These are phyloP conservation scores for Hydropsyche tenuis DNA, from an alignment of 1,140 invertebrate genomes.

Conservation along the genomic window DNA sequence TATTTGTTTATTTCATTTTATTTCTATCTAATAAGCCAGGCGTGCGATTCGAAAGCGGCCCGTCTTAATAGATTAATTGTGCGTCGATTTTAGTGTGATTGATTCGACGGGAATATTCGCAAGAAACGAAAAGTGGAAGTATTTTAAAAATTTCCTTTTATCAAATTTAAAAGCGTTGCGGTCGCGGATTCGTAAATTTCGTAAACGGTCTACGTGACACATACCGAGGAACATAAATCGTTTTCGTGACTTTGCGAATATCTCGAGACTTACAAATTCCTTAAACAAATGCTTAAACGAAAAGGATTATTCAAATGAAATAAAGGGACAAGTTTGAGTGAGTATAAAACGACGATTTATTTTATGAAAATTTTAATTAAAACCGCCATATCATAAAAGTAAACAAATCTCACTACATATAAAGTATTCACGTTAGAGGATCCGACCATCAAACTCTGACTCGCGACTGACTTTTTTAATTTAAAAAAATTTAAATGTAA, in stretches of 20 bases:
- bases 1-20: conserved; percentile 11
- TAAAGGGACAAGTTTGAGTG: too few species aligned
- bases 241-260: conserved; percentile 22
- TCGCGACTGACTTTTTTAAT: too few species aligned
- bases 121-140: not conserved
- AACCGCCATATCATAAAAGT: too few species aligned
- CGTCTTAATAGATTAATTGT: not conserved
- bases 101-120: not conserved
- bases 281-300: too few species aligned
- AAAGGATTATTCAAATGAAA: too few species aligned
- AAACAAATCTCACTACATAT: too few species aligned
- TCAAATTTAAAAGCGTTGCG: not conserved
- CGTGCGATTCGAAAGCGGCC: not conserved
- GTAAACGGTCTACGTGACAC: not conserved
- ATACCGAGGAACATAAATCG: conserved; percentile 10
- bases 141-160: not conserved
- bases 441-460: too few species aligned
- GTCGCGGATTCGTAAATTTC: not conserved
- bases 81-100: not conserved
- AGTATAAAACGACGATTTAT: too few species aligned
- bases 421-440: too few species aligned
- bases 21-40: not conserved
- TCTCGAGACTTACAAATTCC: conserved; percentile 7
- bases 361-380: too few species aligned
- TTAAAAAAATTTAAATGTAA: too few species aligned